Evolutionary conservation across 2,888 invertebrate genomes (phyloP), one percentile per base, ranked within the genome.

Genomic region (Orthonevra nobilis): DNA sequence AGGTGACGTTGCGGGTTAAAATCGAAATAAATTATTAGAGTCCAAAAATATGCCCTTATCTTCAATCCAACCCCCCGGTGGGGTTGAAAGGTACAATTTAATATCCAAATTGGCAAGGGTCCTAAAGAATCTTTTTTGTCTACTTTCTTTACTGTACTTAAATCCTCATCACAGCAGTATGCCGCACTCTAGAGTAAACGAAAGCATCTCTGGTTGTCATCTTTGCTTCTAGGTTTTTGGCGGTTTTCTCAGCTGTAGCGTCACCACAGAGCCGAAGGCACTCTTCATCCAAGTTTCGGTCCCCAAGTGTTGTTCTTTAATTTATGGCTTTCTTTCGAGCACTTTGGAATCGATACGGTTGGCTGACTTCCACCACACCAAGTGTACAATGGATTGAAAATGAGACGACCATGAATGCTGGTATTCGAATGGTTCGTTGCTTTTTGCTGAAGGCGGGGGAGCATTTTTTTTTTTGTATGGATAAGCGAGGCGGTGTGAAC

Each of bases 241-340:
- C 64, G 64, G 32, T n/a, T n/a, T 64, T 46, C 68, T 54, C 60
- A 73, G 15, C 58, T 30, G 48, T 20, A 60, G 28, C 44, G 50
- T 52, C 70, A 70, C 77, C 70, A 30, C 69, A 63, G 30, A 42
- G 61, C 61, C 54, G n/a, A n/a, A 36, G 56, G 28, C 42, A n/a
- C 50, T 66, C 19, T 50, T 40, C 56, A 83, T n/a, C n/a, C n/a
- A n/a, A n/a, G n/a, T n/a, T n/a, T n/a, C n/a, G n/a, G 83, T 83
- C 81, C n/a, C n/a, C 82, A 83, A 84, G 83, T 83, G 85, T 83
- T 84, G 85, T 83, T 84, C 74, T 83, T 83, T 86, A 86, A 87
- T 87, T 87, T 87, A 87, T 85, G 85, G 83, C 86, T 85, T 81
- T 81, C 81, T 84, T 79, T 61, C 79, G 64, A 81, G 81, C 75